These are phyloP conservation scores for Thymelicus sylvestris DNA, from an alignment of 2,888 invertebrate species.

Conservation along the genomic window DNA sequence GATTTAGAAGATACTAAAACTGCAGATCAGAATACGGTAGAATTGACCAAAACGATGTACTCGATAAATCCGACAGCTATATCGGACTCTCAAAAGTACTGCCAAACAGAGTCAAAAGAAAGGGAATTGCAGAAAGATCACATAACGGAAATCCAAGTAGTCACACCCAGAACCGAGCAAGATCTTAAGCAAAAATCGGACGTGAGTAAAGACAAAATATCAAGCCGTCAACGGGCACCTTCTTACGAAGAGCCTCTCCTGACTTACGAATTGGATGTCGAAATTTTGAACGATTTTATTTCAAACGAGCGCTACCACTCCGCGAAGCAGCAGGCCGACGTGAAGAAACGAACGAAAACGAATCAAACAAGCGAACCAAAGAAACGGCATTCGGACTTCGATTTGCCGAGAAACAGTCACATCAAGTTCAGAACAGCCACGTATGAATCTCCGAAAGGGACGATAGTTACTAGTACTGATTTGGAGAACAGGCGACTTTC, in stretches of 20 bases:
- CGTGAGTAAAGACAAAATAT: conserved; percentile 64
- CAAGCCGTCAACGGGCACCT: conserved; percentile 72
- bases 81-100: conserved; percentile 67
- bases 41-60: conserved; percentile 75
- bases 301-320: conserved; percentile 76
- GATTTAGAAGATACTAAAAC: conserved; percentile 74
- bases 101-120: conserved; percentile 53
- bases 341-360: conserved; percentile 70
- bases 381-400: conserved; percentile 81
- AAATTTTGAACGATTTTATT: conserved; percentile 78
- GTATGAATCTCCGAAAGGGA: conserved; percentile 84
- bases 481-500: conserved; percentile 84
- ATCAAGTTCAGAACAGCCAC: conserved; percentile 87
- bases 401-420: conserved; percentile 82
- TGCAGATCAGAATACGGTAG: conserved; percentile 59
- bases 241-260: conserved; percentile 65
- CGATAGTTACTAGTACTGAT: conserved; percentile 82
- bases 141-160: conserved; percentile 90
- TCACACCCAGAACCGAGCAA: conserved; percentile 80
- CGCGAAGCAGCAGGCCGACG: conserved; percentile 70
- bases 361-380: conserved; percentile 71
- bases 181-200: conserved; percentile 57
- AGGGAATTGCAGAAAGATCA: conserved; percentile 78
- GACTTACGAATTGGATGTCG: conserved; percentile 75
- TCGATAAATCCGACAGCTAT: conserved; percentile 74